Evolutionary conservation across 2,888 invertebrate species (phyloP), one percentile per base, ranked within the genome.

Genomic region (Drosophila sordidula): DNA sequence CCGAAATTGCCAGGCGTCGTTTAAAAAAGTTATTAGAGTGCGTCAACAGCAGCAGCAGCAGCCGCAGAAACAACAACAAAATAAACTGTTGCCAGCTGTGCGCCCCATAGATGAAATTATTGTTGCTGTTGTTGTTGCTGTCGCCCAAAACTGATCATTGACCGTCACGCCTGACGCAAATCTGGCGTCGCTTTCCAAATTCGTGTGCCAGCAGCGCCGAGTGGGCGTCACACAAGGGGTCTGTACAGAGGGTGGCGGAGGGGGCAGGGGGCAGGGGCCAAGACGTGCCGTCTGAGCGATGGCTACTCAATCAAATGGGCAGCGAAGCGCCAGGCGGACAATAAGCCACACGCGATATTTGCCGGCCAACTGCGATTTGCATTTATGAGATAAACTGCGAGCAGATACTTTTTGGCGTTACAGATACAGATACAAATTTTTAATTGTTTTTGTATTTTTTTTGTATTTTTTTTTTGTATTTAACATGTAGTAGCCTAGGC

Each of bases 151-250:
- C 66, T 86, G 85, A 89, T 81, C 86, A 89, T 86, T 86, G 86
- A 86, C 86, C 89, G 86, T 86, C 89, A 89, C 86, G 86, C 87
- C 86, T 81, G 78, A 89, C 71, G 86, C 72, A 77, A 65, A 74
- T 65, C 47, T 63, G 57, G 59, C 76, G 57, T 63, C 59, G 74
- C 82, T 83, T 83, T 86, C 87, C 69, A 88, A 84, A 86, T 66
- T 81, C 86, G 86, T 87, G 88, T 85, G 85, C 79, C 85, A 59
- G 41, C 47, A 49, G 11, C 44, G 25, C 18, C 55, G 78, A 70
- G 81, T 85, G 85, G 87, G 81, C 61, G 80, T 29, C 34, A 36
- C 25, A 36, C 44, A n/a, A 5, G 52, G 12, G 29, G 29, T 32
- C 4, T 4, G 14, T 6, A 12, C 22, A 11, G 32, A 9, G 12